Base-by-base conservation (phyloP, 2,888 invertebrate genomes). In the Sialis lutaria region DNA sequence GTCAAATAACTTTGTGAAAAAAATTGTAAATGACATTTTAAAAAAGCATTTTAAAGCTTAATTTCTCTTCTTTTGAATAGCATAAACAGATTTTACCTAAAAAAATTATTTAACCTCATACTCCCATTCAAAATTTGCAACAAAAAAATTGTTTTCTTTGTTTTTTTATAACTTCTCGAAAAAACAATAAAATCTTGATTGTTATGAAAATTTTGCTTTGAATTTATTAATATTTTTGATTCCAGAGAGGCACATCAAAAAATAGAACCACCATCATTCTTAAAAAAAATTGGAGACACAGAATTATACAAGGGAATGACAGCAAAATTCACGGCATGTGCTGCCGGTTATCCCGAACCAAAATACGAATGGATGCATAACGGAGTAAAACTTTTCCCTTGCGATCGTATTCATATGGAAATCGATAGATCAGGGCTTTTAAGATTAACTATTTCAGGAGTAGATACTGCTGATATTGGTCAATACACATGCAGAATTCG, bases 311-410 rank as follows among this genome's bases (percentile, higher is more conserved):
- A 82, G 57, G 86, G 88, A 34, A 87, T 90, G 82, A 79, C 84
- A 40, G 90, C 86, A 47, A 89, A 89, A 67, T 90, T 92, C 64
- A 92, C 90, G n/a, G 91, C 91, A 47, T 91, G 91, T 62, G 82
- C 84, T 43, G 80, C 83, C 42, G 92, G 92, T 49, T 73, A 74
- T 48, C 92, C 92, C 0, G 89, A 89, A 48, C 91, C 91, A 0
- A 85, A 84, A 49, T 87, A 84, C 43, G 88, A 90, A 60, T 85
- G 84, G 84, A 89, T 78, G 68, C 78, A 85, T 56, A 81, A 87
- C 64, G 81, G 81, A 53, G 76, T 82, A 56, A 76, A 79, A 59
- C 57, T 91, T 8, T 85, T 82, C 69, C 85, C 88, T 1, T 81
- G 84, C 44, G 86, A 87, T 52, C 76, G 90, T 22, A 80, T 89